A percentile compares a stretch with the other conserved stretches of the same genome.
Evolutionary conservation across 2,113 vertebrate species (phyloP).

Genomic region (Dipodomys ordii): DNA sequence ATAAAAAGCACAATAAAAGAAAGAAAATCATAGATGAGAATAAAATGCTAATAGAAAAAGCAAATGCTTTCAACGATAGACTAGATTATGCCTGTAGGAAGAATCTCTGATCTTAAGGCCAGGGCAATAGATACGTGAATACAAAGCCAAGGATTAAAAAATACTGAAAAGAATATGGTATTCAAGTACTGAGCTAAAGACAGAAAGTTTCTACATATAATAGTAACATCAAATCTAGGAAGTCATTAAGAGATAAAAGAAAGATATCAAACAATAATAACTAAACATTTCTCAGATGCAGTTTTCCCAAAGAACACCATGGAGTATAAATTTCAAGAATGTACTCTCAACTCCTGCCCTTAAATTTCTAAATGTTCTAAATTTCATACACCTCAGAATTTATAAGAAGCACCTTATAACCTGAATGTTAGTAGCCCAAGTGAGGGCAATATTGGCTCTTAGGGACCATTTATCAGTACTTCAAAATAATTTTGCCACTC

Average conservation of each 20-base stretch:
- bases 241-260: background rate
- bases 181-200: background rate
- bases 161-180: background rate
- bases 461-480: background rate
- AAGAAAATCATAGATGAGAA: too few relatives aligned
- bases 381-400: background rate
- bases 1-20: too few relatives aligned
- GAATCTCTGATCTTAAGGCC: background rate
- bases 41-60: background rate
- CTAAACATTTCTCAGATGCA: background rate
- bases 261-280: background rate
- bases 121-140: background rate
- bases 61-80: background rate
- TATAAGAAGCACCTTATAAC: background rate
- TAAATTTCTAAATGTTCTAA: background rate
- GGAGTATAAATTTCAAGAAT: background rate
- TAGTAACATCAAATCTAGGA: too few relatives aligned
- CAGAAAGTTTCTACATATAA: background rate
- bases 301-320: background rate
- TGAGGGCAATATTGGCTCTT: background rate
- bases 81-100: background rate
- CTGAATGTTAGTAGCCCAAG: accelerated
- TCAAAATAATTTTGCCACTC: background rate
- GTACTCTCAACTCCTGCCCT: background rate
- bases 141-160: background rate